Percentiles rank a stretch among this genome's conserved stretches.
These are phyloP conservation scores for Uria aalge DNA, from an alignment of 2,113 vertebrate genomes.

Conservation along the genomic window DNA sequence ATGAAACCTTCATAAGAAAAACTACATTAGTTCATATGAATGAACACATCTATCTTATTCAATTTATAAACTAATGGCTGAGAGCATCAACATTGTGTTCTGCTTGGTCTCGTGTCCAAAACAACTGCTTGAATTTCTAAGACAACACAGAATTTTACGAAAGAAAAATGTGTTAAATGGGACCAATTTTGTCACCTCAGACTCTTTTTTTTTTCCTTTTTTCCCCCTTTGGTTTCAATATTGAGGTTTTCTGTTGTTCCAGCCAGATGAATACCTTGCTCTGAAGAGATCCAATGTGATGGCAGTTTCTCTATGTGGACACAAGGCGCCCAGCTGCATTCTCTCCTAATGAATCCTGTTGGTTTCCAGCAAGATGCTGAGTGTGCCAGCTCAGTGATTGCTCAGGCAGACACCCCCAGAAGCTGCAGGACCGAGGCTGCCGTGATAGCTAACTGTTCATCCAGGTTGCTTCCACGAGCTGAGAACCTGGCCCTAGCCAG, in stretches of 20 bases:
- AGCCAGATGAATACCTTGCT: not conserved
- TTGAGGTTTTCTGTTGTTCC: not conserved
- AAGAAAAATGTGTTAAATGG: not conserved
- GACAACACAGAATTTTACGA: not conserved
- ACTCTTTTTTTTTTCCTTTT: not conserved
- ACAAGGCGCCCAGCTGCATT: fast-evolving
- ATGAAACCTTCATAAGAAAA: slow-evolving; percentile 78
- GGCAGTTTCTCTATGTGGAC: not conserved
- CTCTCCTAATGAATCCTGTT: not conserved
- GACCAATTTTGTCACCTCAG: not conserved
- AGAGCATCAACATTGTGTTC: slow-evolving; percentile 68
- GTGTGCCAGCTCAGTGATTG: fast-evolving
- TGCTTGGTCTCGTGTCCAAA: slow-evolving; percentile 53
- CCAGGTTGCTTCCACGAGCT: not conserved
- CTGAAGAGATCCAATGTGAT: not conserved
- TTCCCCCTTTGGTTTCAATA: not conserved
- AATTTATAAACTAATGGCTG: slow-evolving; percentile 75
- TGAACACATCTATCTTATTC: slow-evolving; percentile 78
- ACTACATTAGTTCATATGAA: slow-evolving; percentile 79
- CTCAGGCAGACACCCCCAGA: not conserved
- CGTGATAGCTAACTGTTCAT: fast-evolving
- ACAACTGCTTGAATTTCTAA: slow-evolving; percentile 45
- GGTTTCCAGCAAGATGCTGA: not conserved
- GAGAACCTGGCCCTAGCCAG: not conserved
- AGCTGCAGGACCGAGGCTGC: not conserved